Evolutionary conservation across 2,888 invertebrate species (phyloP).

Genomic region (Rhogogaster chlorosoma): DNA sequence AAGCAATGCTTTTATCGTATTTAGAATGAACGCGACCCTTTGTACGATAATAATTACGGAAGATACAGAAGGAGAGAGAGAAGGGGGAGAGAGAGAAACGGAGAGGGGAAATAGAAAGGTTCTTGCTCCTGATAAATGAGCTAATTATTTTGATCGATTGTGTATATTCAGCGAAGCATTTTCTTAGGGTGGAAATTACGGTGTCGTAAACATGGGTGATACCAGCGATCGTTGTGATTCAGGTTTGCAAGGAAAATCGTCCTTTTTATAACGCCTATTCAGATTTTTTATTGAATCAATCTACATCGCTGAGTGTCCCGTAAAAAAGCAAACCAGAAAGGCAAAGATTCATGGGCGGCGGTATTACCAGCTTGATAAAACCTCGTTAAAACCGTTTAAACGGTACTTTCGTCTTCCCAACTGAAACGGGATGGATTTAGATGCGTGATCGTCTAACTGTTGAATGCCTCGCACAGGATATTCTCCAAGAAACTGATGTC

Average conservation of each 20-base stretch:
- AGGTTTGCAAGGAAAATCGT: background rate
- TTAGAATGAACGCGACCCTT: constrained; percentile 16
- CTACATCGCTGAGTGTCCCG: background rate
- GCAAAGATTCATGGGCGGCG: background rate
- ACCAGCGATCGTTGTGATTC: background rate
- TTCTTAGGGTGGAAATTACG: background rate
- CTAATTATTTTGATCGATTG: constrained; percentile 33
- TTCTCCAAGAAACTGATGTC: constrained; percentile 79
- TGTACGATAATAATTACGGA: constrained; percentile 43
- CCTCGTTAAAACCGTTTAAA: constrained; percentile 1
- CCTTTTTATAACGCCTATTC: constrained; percentile 9
- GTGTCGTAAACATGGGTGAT: background rate
- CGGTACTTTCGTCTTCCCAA: constrained; percentile 20
- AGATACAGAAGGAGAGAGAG: background rate
- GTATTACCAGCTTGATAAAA: background rate
- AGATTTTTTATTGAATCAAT: constrained; percentile 5
- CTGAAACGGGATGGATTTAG: background rate
- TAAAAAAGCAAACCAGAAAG: background rate
- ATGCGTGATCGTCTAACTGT: background rate
- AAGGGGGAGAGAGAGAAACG: background rate
- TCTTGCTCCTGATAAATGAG: constrained; percentile 36
- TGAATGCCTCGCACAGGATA: constrained; percentile 72
- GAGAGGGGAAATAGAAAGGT: background rate
- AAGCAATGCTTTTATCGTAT: constrained; percentile 44
- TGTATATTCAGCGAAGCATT: background rate